Evolutionary conservation across 2,113 vertebrate species (phyloP).

Genomic region (Bufo bufo): DNA sequence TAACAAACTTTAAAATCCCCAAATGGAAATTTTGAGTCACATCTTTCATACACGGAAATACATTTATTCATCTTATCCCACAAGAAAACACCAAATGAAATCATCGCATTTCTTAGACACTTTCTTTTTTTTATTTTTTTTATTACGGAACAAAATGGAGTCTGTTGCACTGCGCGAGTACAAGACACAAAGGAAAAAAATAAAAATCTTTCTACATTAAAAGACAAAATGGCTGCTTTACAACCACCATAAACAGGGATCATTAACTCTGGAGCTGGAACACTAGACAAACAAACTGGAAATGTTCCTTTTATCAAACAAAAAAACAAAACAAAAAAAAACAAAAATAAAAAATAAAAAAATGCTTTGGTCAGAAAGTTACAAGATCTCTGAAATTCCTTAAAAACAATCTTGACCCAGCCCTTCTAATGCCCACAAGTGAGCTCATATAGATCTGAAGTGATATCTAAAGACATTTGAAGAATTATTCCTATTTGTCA

Average conservation of each 20-base stretch:
- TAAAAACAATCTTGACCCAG: slow-evolving; percentile 55
- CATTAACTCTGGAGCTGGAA: slow-evolving; percentile 41
- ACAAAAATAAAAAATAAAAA: background rate
- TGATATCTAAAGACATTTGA: slow-evolving; percentile 50
- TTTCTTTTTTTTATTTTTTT: slow-evolving; percentile 48
- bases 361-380: slow-evolving; percentile 13
- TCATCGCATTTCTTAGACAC: slow-evolving; percentile 12
- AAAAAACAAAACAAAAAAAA: slow-evolving; percentile 3
- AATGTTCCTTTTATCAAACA: slow-evolving; percentile 46
- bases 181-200: slow-evolving; percentile 42
- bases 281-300: slow-evolving; percentile 40
- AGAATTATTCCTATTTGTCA: slow-evolving; percentile 40
- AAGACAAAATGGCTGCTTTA: slow-evolving; percentile 56
- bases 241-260: slow-evolving; percentile 42
- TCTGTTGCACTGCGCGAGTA: slow-evolving; percentile 55
- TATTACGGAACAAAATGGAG: slow-evolving; percentile 56
- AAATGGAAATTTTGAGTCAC: background rate
- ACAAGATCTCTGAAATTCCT: slow-evolving; percentile 34
- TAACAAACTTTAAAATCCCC: no score
- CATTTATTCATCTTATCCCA: background rate
- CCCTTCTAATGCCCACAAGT: slow-evolving; percentile 54
- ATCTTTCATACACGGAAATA: background rate
- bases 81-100: background rate
- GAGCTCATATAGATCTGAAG: slow-evolving; percentile 36
- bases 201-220: slow-evolving; percentile 48